Evolutionary conservation across 1,140 invertebrate species (phyloP).

Genomic region (Episyrphus balteatus): DNA sequence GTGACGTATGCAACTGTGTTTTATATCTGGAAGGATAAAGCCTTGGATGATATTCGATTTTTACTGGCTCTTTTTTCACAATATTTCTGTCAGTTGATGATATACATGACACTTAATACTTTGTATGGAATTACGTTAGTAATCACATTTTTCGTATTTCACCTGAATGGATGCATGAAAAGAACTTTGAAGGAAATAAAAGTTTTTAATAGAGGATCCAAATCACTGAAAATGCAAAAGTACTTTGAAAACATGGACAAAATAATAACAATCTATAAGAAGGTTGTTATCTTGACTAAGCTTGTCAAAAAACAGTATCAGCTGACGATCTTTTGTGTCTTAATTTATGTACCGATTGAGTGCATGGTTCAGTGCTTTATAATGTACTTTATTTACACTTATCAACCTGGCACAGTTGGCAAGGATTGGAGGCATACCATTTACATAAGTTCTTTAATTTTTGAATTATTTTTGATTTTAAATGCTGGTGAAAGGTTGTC

Average conservation of each 20-base stretch:
- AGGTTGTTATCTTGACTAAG: not conserved
- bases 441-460: slow-evolving; percentile 1
- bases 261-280: not conserved
- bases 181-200: not conserved
- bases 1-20: slow-evolving; percentile 1
- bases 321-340: not conserved
- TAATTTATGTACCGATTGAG: slow-evolving; percentile 4
- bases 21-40: slow-evolving; percentile 1
- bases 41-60: not conserved
- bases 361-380: slow-evolving; percentile 5
- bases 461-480: slow-evolving; percentile 2
- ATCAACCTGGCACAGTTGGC: not conserved
- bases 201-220: not conserved
- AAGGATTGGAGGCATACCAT: not conserved
- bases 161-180: not conserved
- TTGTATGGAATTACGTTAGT: not conserved
- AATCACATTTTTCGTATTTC: not conserved
- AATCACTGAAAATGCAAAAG: not conserved
- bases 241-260: not conserved
- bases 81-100: slow-evolving; percentile 3
- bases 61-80: not conserved
- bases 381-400: slow-evolving; percentile 2
- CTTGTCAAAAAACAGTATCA: not conserved
- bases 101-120: slow-evolving; percentile 3
- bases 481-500: no score